Percentiles rank a stretch among this genome's conserved stretches.
phyloP scores from a whole-genome alignment of 2,113 vertebrate genomes.

The Henicopernis longicauda region DNA sequence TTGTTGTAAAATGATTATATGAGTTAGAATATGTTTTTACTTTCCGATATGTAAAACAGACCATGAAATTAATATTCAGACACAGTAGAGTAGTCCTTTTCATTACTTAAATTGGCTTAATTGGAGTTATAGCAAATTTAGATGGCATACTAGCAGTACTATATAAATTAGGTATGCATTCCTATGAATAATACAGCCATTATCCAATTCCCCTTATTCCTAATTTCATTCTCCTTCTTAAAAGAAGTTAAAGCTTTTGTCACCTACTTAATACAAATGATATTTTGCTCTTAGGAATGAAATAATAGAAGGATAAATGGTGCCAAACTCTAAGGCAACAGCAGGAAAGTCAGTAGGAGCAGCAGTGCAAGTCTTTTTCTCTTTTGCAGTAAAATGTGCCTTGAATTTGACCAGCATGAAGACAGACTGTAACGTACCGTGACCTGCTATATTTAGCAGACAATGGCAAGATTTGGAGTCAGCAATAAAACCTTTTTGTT shows the following conservation, averaged over 20 bases:
- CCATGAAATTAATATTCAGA: constrained; percentile 44
- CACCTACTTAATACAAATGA: not conserved
- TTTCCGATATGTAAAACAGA: constrained; percentile 19
- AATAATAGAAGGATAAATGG: not conserved
- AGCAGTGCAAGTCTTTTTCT: not conserved
- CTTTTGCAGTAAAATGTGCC: not conserved
- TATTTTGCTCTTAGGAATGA: not conserved
- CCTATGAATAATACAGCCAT: constrained; percentile 33
- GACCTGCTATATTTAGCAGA: not conserved
- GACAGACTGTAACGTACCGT: not conserved
- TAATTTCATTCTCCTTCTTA: constrained; percentile 11
- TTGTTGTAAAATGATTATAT: not conserved
- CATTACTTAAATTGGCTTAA: constrained; percentile 55
- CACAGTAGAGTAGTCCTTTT: constrained; percentile 12
- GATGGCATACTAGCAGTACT: not conserved
- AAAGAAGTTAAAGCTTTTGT: constrained; percentile 5
- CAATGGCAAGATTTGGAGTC: not conserved
- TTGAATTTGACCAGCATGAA: not conserved
- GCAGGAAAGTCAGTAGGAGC: not conserved
- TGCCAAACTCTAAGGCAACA: not conserved
- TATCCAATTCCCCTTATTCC: not conserved
- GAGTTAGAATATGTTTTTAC: constrained; percentile 15
- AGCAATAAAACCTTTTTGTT: not conserved
- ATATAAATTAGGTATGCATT: not conserved
- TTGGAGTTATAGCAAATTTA: constrained; percentile 49